Evolutionary conservation across 1,140 invertebrate genomes (phyloP), one percentile per base, ranked within the genome.

Genomic region (Drosophila parabipectinata): DNA sequence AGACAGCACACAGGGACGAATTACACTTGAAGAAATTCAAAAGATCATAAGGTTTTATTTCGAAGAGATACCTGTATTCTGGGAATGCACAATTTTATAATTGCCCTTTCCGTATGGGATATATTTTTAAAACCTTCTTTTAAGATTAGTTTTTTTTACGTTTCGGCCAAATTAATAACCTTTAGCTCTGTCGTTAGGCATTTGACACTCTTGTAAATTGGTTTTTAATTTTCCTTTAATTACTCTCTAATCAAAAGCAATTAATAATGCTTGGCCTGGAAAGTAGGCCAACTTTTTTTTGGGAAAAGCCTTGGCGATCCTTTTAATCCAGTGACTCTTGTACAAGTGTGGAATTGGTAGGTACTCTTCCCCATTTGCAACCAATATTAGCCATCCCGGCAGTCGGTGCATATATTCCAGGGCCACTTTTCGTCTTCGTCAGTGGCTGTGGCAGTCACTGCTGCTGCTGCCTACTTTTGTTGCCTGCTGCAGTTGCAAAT

Each of bases 351-450:
- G 18, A 21, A 47, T 34, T 66, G 18, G 39, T 24, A 21, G 39
- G 28, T n/a, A 12, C 48, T 30, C 18, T 24, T 53, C 7, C 30
- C 30, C 39, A 24, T n/a, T 37, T 32, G 51, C 66, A 30, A 57
- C 67, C 67, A 71, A 71, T 69, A 50, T 50, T 39, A 24, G 39
- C 62, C 67, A 50, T 57, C 26, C 44, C 48, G 37, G 34, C 53
- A 45, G 50, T 37, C 54, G 62, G 60, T 59, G 21, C 44, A 44
- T 56, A 39, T 55, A 69, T 66, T 80, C 44, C 60, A 63, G 48
- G 59, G 68, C 58, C 79, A 69, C 76, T 83, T 72, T 82, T 72
- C 79, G 83, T 75, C 82, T 88, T 85, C 81, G 78, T 85, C 82
- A 87, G 77, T 68, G 73, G 45, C 55, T 47, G 54, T 72, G 67